These are phyloP conservation scores for Heliconius melpomene DNA, from an alignment of 1,140 invertebrate genomes.

Conservation along the genomic window DNA sequence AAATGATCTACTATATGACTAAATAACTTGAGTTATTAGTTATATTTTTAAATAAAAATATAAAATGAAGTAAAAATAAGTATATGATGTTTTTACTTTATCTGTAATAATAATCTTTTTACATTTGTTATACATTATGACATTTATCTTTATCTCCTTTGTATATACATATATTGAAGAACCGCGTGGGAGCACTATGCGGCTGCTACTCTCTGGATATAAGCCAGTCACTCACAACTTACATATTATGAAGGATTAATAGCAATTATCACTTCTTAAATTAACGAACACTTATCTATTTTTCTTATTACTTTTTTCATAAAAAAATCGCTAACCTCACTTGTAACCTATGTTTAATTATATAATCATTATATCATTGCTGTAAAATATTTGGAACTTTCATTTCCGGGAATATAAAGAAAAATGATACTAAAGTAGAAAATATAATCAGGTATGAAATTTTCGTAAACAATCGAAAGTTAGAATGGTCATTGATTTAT, in stretches of 20 bases:
- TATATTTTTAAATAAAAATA: not conserved
- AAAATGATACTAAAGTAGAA: too few species aligned
- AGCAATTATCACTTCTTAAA: conserved; percentile 37
- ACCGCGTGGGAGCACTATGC: conserved; percentile 53
- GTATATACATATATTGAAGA: not conserved
- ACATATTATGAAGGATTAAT: conserved; percentile 63
- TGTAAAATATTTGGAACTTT: not conserved
- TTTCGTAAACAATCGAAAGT: conserved; percentile 50
- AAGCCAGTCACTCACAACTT: conserved; percentile 66
- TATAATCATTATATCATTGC: not conserved
- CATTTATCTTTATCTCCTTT: not conserved
- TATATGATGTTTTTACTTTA: not conserved
- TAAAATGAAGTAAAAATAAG: too few species aligned
- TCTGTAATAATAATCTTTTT: too few species aligned
- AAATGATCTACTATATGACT: too few species aligned
- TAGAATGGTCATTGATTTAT: conserved; percentile 55
- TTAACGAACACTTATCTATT: conserved; percentile 24
- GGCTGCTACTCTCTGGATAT: conserved; percentile 58
- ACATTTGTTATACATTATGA: not conserved
- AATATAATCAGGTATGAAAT: not conserved
- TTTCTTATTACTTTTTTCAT: not conserved
- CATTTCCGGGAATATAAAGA: too few species aligned
- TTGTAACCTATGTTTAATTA: not conserved
- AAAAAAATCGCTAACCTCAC: not conserved
- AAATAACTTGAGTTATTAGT: not conserved